Evolutionary conservation across 2,797 vertebrate species (phyloP), one percentile per base, ranked within the genome.

Genomic region (Cryptoprocta ferox): DNA sequence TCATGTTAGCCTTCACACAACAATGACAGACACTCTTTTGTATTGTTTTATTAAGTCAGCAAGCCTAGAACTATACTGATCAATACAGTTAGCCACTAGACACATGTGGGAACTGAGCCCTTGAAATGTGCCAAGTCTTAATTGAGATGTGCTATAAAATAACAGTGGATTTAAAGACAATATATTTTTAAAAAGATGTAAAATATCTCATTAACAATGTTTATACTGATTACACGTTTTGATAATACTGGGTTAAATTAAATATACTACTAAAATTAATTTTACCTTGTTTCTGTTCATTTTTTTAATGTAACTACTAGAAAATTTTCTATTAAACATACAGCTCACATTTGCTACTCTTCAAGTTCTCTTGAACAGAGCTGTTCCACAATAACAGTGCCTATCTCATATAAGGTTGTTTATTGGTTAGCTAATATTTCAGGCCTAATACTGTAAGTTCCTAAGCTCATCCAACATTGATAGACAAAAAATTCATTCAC

Each of bases 251-350:
- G 11, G 42, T 65, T 78, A 86, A 90, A 56, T 87, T 39, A 97
- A 89, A 95, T 18, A 73, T 68, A 32, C 16, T 91, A 75, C n/a
- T 88, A 32, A 94, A 93, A 87, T 78, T 97, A 45, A 92, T 84
- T 88, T 93, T 84, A 50, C 10, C 5, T 83, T 68, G 32, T 56
- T 61, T 89, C 37, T 86, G 13, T 70, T 92, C 79, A 71, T 19
- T 79, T 91, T 95, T 94, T 59, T 11, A 53, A 82, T 73, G 48
- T 68, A 12, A 13, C 24, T 56, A 45, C 61, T 68, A 79, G 24
- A 94, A 91, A 80, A n/a, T 68, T 90, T 86, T 65, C 56, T 78
- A 68, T 79, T 85, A 84, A 87, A 65, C 79, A 75, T 4, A 3
- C 73, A 42, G 48, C 30, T 89, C n/a, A 89, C 53, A 65, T 59